Percentiles rank a stretch among this genome's conserved stretches.
Evolutionary conservation across 2,113 vertebrate genomes (phyloP).

Genomic region (Parotia lawesii): DNA sequence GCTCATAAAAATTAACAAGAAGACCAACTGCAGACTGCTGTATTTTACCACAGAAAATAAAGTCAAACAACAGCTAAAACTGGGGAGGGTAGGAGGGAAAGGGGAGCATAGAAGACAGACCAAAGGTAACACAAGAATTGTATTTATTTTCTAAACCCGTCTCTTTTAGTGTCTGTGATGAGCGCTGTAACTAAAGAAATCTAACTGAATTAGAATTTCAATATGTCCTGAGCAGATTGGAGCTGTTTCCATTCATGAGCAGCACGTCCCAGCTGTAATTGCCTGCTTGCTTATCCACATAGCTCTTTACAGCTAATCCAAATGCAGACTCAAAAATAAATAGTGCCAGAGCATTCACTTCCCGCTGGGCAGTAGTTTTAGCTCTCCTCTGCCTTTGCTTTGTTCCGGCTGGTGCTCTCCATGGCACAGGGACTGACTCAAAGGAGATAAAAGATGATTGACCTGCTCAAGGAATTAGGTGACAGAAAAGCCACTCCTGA

Average conservation of each 20-base stretch:
- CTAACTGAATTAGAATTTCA: conserved; percentile 60
- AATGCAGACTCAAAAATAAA: conserved; percentile 36
- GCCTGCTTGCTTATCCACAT: conserved; percentile 47
- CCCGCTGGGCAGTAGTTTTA: conserved; percentile 18
- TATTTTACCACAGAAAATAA: not conserved
- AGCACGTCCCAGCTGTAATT: conserved; percentile 49
- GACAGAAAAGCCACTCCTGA: not conserved
- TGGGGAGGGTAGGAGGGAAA: not conserved
- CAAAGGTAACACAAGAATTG: not conserved
- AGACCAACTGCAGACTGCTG: not conserved
- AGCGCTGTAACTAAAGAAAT: conserved; percentile 30
- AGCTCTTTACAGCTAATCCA: conserved; percentile 57
- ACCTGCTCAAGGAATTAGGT: conserved; percentile 3
- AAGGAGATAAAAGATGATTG: conserved; percentile 42
- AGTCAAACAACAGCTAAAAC: conserved; percentile 40
- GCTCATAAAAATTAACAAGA: not conserved
- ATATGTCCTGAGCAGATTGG: conserved; percentile 46
- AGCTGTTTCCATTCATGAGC: conserved; percentile 44
- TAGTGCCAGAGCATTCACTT: conserved; percentile 9
- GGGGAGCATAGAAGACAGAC: not conserved
- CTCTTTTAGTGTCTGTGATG: conserved; percentile 29
- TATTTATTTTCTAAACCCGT: conserved; percentile 49
- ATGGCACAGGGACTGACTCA: not conserved
- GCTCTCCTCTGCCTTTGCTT: conserved; percentile 32
- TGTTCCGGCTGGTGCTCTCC: conserved; percentile 9